Evolutionary conservation across 2,888 invertebrate species (phyloP), one percentile per base, ranked within the genome.

Genomic region (Dynastes grantii): DNA sequence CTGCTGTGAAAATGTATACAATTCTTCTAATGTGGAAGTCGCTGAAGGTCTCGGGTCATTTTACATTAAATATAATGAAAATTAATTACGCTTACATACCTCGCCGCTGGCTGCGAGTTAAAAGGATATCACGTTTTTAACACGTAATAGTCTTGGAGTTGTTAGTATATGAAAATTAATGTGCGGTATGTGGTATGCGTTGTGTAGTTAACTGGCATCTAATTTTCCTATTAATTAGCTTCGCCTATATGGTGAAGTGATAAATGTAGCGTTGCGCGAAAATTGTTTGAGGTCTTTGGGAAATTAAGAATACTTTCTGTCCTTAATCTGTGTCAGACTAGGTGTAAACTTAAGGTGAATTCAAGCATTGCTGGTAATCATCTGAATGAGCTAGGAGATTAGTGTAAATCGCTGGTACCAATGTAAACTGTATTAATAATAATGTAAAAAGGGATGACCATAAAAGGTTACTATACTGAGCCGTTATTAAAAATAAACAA

Each of bases 1-100:
- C 73, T 61, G 73, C 73, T 73, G 73, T 73, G 73, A 73, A 73
- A 73, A 73, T 61, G 73, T 73, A 73, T 73, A 73, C 73, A 73
- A 73, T 73, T 73, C 73, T 73, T 73, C 73, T 73, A 73, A 73
- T 73, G 73, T 71, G 51, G 55, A 71, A 71, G 71, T 73, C 61
- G 73, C 61, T 73, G 73, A 73, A 73, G 73, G 73, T 73, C 73
- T 73, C 61, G 58, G 73, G 73, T 73, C 73, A 73, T 73, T 73
- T 61, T 61, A 73, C 73, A 73, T 73, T 61, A 58, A 73, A 73
- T 61, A 73, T 73, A 73, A 73, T 73, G 73, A 61, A 73, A 61
- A 73, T 73, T 73, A 73, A 73, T 73, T 61, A 61, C 61, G 40
- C 61, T 73, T 61, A 73, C 61, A 73, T 73, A 73, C 73, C 40